Evolutionary conservation across 2,888 invertebrate species (phyloP).

Genomic region (Hetaerina titia): DNA sequence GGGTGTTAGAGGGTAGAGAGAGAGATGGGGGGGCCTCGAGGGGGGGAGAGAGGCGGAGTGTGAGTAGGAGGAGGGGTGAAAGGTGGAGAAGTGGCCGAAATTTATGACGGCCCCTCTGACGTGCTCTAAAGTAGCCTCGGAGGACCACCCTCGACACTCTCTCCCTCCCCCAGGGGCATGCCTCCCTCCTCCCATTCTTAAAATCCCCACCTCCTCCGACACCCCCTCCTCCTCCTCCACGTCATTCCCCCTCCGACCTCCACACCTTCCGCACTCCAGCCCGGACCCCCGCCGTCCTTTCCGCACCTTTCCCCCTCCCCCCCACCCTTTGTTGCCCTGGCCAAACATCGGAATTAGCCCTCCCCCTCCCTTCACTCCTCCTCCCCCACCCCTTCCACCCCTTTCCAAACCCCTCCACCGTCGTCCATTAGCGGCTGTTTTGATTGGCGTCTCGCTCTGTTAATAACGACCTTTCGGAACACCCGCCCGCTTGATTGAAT

Average conservation of each 20-base stretch:
- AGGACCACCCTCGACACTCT: slow-evolving; percentile 60
- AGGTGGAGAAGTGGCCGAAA: slow-evolving; percentile 67
- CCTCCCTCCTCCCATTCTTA: neutral
- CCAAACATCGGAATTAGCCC: slow-evolving; percentile 29
- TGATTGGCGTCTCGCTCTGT: slow-evolving; percentile 21
- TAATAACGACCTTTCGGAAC: neutral
- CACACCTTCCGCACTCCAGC: neutral
- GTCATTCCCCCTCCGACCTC: neutral
- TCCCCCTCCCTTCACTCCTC: neutral
- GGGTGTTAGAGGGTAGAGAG: neutral
- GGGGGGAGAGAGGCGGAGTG: neutral
- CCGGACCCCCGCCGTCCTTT: neutral
- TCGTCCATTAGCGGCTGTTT: slow-evolving; percentile 30
- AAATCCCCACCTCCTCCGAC: neutral
- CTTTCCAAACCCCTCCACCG: neutral
- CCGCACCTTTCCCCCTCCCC: slow-evolving; percentile 2
- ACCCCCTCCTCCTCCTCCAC: neutral
- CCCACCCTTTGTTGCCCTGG: neutral
- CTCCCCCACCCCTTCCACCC: neutral
- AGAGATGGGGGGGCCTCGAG: neutral
- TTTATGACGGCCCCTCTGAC: slow-evolving; percentile 64
- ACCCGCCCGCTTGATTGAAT: slow-evolving; percentile 2
- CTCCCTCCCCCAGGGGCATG: neutral
- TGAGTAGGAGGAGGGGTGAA: neutral
- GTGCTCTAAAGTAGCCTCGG: slow-evolving; percentile 62